Percentiles rank a stretch among this genome's conserved stretches.
These are phyloP conservation scores for Villa cingulata DNA, from an alignment of 2,888 invertebrate species.

Conservation along the genomic window DNA sequence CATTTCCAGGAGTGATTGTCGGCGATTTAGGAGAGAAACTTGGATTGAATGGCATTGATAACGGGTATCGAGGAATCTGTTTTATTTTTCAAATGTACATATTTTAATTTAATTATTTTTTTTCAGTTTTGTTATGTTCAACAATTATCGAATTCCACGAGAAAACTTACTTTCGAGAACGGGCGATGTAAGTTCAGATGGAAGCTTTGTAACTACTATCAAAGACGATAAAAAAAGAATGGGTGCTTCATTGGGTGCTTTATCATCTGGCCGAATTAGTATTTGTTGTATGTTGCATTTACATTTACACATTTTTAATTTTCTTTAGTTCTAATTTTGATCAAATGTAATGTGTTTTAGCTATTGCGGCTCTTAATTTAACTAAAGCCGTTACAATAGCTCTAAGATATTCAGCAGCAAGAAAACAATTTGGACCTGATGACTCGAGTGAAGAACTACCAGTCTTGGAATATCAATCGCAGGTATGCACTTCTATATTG, in stretches of 20 bases:
- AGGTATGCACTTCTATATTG: conserved; percentile 36
- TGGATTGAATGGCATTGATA: conserved; percentile 83
- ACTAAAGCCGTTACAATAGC: conserved; percentile 40
- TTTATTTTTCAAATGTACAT: too few species aligned
- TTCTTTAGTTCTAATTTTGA: neutral
- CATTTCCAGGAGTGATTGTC: conserved; percentile 72
- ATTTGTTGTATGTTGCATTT: conserved; percentile 33
- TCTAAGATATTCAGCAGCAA: conserved; percentile 60
- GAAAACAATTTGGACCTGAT: conserved; percentile 64
- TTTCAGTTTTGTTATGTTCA: conserved; percentile 59
- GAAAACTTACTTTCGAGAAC: conserved; percentile 75
- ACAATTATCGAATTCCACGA: conserved; percentile 74
- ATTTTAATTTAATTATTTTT: conserved; percentile 31
- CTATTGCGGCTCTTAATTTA: conserved; percentile 38
- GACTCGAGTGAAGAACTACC: conserved; percentile 49
- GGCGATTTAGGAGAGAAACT: conserved; percentile 91
- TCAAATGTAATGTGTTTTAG: neutral
- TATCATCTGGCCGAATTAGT: conserved; percentile 71
- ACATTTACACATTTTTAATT: conserved; percentile 6
- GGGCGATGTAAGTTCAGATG: conserved; percentile 78
- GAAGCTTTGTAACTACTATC: conserved; percentile 79
- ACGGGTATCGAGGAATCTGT: conserved; percentile 41
- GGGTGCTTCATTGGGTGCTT: conserved; percentile 70
- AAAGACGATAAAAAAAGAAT: conserved; percentile 75
- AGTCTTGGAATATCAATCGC: conserved; percentile 68